These are phyloP conservation scores for Exaiptasia diaphana DNA, from an alignment of 64 coral and sea anemone genomes.

Conservation along the genomic window DNA sequence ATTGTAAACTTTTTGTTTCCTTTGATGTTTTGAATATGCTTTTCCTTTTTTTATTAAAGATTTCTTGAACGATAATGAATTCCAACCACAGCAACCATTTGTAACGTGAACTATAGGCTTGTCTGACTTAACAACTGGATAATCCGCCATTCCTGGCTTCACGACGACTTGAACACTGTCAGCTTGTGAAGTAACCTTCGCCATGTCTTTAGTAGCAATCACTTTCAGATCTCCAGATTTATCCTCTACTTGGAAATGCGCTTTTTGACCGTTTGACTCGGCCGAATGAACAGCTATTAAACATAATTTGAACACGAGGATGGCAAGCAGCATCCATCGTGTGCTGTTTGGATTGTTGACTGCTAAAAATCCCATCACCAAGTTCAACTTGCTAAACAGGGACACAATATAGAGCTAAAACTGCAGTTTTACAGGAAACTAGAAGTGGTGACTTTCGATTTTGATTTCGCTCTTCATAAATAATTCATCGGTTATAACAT, in stretches of 20 bases:
- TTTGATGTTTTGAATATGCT: neutral
- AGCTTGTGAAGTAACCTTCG: conserved; percentile 76
- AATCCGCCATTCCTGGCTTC: conserved; percentile 76
- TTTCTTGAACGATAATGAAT: conserved; percentile 51
- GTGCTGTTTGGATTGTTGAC: no score
- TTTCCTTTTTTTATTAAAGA: neutral
- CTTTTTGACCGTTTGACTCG: conserved; percentile 69
- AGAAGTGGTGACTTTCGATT: no score
- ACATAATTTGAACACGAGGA: neutral
- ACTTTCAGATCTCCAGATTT: conserved; percentile 90
- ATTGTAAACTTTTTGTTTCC: neutral
- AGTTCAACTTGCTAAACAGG: no score
- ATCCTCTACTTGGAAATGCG: conserved; percentile 92
- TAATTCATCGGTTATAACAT: no score
- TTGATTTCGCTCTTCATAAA: no score
- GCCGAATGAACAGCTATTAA: neutral
- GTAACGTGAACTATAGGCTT: conserved; percentile 80
- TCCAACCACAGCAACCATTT: conserved; percentile 37
- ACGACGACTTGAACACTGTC: conserved; percentile 84
- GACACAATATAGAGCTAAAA: no score
- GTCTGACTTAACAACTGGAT: conserved; percentile 79
- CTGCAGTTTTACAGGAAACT: no score
- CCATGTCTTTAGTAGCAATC: conserved; percentile 67
- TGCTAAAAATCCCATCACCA: no score
- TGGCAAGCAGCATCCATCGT: neutral